Percentiles rank a stretch among this genome's conserved stretches.
Conservation (phyloP, 2,797 vertebrate species). For the Myripristis murdjan region DNA sequence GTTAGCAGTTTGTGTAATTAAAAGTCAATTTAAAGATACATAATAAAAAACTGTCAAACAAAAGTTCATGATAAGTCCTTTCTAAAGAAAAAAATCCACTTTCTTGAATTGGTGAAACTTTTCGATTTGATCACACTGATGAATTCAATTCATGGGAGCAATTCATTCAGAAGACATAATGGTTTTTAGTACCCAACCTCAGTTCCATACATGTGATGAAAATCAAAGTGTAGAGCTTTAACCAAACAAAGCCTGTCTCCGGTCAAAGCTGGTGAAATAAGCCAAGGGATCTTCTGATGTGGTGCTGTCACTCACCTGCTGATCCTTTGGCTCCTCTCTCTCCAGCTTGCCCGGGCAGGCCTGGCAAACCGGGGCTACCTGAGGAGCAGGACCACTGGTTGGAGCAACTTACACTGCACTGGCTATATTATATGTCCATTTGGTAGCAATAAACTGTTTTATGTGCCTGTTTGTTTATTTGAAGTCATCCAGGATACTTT, state of each 20-base stretch:
- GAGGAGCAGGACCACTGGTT: constrained; percentile 29
- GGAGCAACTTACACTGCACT: constrained; percentile 2
- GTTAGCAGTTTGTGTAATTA: neutral
- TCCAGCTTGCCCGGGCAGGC: constrained; percentile 87
- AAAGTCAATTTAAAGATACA: neutral
- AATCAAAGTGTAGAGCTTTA: neutral
- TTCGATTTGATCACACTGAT: neutral
- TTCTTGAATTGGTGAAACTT: neutral
- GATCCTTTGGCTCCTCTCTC: constrained; percentile 93
- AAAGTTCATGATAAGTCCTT: neutral
- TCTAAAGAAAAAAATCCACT: neutral
- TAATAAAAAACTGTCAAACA: neutral
- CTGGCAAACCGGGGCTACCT: constrained; percentile 91
- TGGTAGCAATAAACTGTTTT: neutral
- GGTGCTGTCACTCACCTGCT: constrained; percentile 81
- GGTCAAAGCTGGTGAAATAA: neutral
- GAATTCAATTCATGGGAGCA: neutral
- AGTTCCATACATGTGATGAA: neutral
- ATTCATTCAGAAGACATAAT: too few relatives aligned
- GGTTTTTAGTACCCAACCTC: neutral
- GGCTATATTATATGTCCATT: neutral
- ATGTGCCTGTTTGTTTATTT: neutral
- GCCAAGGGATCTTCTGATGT: neutral
- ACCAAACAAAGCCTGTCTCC: neutral
- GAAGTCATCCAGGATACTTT: constrained; percentile 7